Evolutionary conservation across 1,140 invertebrate genomes (phyloP).

Genomic region (Stegodyphus dumicola): DNA sequence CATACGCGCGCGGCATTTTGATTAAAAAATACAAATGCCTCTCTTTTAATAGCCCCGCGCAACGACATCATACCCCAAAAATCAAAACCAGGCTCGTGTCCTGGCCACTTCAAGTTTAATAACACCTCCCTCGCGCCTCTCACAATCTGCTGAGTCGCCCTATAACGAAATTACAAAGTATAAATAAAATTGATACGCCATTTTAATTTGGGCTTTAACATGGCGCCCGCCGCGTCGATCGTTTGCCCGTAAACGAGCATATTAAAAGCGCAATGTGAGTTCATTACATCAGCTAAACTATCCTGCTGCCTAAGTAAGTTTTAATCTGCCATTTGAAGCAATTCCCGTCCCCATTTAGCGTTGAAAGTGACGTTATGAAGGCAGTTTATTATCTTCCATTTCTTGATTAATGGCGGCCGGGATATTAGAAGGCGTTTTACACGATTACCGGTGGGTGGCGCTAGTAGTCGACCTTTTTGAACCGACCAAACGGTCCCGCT

Average conservation of each 20-base stretch:
- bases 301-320: constrained; percentile 60
- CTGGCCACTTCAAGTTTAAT: constrained; percentile 48
- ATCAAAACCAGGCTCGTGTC: constrained; percentile 2
- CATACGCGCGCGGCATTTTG: too few relatives aligned
- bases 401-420: constrained; percentile 58
- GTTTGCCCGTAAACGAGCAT: constrained; percentile 58
- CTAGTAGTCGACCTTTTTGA: constrained; percentile 53
- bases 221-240: constrained; percentile 41
- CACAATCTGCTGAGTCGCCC: constrained; percentile 50
- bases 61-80: neutral
- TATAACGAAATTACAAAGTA: constrained; percentile 60
- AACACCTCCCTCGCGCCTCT: constrained; percentile 29
- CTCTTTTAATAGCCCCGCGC: constrained; percentile 21
- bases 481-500: constrained; percentile 51
- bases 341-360: constrained; percentile 58
- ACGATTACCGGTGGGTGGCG: constrained; percentile 57
- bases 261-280: constrained; percentile 60
- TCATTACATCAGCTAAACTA: constrained; percentile 61
- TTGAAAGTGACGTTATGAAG: constrained; percentile 61
- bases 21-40: too few relatives aligned
- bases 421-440: constrained; percentile 60
- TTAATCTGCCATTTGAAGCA: constrained; percentile 61
- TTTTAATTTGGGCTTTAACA: constrained; percentile 58
- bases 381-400: constrained; percentile 61
- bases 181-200: constrained; percentile 61